Evolutionary conservation across 2,797 vertebrate genomes (phyloP), one percentile per base, ranked within the genome.

Genomic region (Galagoides demidoff): DNA sequence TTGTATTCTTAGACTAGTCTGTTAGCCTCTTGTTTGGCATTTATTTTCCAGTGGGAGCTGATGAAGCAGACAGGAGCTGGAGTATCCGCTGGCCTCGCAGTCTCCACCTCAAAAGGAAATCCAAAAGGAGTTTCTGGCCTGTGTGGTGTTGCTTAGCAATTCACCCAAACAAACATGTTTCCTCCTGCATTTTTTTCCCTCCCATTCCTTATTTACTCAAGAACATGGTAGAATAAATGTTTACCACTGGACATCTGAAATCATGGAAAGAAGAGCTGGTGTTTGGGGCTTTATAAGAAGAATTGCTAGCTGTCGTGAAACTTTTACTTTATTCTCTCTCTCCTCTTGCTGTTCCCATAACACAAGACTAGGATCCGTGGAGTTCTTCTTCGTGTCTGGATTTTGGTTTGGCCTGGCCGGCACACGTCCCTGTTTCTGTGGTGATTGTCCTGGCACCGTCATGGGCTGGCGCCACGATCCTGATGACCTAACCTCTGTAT

Each of bases 81-180:
- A 95, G 85, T 73, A 11, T 55, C 43, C 2, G 0, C 39, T 29
- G 66, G 52, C 90, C 52, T 73, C 0, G 1, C 68, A 12, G 70
- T 86, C 89, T 97, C 89, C 87, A 92, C 93, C 92, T 95, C 66
- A 0, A 57, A 74, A 55, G 78, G 90, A 97, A 96, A 93, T 96
- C 95, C 93, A 90, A 79, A 84, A 94, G 79, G 49, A 85, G 78
- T 82, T 52, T 94, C 88, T 92, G 85, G 79, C 55, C 9, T 93
- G 85, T 84, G 86, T 95, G 92, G 71, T 59, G 88, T 97, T 97
- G 95, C 97, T 92, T 96, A 97, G 97, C 92, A 96, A 97, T 83
- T 57, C 70, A 95, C 85, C 87, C 96, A 96, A 97, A 97, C 93
- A 97, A 96, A 96, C 61, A 93, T 81, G 63, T 85, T 94, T 89